These are phyloP conservation scores for Tupaia chinensis DNA, from an alignment of 2,113 vertebrate genomes.

Conservation along the genomic window DNA sequence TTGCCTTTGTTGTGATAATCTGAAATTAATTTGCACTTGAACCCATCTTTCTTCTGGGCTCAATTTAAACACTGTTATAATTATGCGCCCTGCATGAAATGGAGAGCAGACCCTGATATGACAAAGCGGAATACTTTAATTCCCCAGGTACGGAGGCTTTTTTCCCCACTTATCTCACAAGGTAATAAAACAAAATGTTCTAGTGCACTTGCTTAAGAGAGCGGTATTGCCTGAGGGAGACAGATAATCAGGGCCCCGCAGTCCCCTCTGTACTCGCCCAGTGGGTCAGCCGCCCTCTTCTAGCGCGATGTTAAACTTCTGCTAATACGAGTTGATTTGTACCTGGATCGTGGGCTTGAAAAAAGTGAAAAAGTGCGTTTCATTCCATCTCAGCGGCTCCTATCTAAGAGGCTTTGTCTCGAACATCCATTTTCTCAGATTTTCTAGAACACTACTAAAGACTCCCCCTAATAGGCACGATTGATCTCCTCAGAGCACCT, in stretches of 20 bases:
- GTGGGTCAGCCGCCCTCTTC: conserved; percentile 93
- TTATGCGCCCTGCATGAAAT: conserved; percentile 94
- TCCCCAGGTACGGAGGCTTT: conserved; percentile 94
- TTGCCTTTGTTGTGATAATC: conserved; percentile 99
- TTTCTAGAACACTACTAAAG: conserved; percentile 85
- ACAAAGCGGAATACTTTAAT: conserved; percentile 95
- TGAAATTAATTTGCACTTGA: conserved; percentile 99
- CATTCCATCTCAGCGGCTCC: conserved; percentile 77
- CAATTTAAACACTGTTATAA: conserved; percentile 97
- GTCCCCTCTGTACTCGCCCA: conserved; percentile 93
- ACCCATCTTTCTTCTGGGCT: conserved; percentile 98
- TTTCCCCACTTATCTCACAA: conserved; percentile 94
- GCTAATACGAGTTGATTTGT: conserved; percentile 91
- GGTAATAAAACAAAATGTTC: conserved; percentile 98
- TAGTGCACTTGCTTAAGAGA: conserved; percentile 93
- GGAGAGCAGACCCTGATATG: conserved; percentile 95
- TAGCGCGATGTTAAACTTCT: conserved; percentile 93
- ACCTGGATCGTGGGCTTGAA: conserved; percentile 77
- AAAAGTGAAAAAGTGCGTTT: conserved; percentile 76
- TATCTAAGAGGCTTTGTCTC: conserved; percentile 86
- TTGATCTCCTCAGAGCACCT: conserved; percentile 89
- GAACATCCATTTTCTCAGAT: conserved; percentile 84
- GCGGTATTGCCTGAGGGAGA: conserved; percentile 98
- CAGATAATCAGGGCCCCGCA: conserved; percentile 94
- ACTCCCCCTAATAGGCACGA: conserved; percentile 88